Conservation (phyloP, 1,140 invertebrate genomes). For the Zelostemma sp. region DNA sequence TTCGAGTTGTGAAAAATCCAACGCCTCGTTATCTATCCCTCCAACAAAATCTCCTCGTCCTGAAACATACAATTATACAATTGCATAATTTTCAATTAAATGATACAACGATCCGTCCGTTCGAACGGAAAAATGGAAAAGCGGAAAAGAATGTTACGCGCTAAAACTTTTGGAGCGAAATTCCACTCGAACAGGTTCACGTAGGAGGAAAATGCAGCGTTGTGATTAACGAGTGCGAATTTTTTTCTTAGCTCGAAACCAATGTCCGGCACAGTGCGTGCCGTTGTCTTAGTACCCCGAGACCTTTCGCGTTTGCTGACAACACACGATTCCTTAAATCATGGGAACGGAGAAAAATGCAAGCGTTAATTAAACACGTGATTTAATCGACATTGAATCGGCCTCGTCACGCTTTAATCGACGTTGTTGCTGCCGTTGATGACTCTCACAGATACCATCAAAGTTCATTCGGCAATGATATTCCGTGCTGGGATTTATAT, state of each 20-base stretch:
- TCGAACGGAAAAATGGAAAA: neutral
- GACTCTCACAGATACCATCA: neutral
- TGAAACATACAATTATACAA: constrained; percentile 40
- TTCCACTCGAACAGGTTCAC: no score
- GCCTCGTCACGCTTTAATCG: constrained; percentile 4
- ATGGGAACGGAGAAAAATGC: neutral
- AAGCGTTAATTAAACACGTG: constrained; percentile 4
- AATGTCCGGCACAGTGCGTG: neutral
- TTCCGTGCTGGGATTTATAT: neutral
- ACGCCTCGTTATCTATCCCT: constrained; percentile 84
- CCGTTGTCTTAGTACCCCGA: neutral
- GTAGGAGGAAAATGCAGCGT: no score
- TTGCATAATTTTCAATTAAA: neutral
- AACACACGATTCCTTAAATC: neutral
- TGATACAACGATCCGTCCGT: no score
- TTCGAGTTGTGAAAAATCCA: constrained; percentile 84
- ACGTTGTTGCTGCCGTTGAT: constrained; percentile 1
- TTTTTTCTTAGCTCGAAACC: neutral
- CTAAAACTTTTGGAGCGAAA: no score
- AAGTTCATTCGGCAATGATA: neutral
- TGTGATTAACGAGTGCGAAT: neutral
- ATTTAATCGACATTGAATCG: constrained; percentile 1
- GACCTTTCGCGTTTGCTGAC: constrained; percentile 7
- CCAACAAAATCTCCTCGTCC: constrained; percentile 79
- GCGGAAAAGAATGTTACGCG: no score